These are phyloP conservation scores for Danio choprae DNA, from an alignment of 2,797 vertebrate genomes.

Conservation along the genomic window DNA sequence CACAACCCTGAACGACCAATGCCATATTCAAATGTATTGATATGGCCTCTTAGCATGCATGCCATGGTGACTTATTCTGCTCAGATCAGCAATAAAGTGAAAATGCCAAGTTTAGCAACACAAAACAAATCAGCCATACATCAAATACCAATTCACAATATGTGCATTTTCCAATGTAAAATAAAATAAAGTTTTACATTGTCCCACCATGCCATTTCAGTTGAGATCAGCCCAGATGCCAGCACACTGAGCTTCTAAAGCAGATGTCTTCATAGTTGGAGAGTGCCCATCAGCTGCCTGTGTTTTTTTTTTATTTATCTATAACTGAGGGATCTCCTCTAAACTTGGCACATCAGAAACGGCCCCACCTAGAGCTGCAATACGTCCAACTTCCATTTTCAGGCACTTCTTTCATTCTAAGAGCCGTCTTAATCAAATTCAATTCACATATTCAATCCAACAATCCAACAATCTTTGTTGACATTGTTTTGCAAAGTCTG, in stretches of 20 bases:
- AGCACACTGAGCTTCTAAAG: conserved; percentile 26
- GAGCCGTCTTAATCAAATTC: background rate
- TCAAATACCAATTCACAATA: background rate
- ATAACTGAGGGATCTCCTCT: conserved; percentile 29
- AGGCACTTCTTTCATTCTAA: conserved; percentile 11
- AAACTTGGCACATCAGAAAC: conserved; percentile 18
- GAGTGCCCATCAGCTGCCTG: conserved; percentile 26
- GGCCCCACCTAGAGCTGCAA: conserved; percentile 5
- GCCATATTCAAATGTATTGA: background rate
- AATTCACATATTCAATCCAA: conserved; percentile 39
- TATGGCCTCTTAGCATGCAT: background rate
- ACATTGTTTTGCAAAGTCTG: conserved; percentile 36
- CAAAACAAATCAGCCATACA: background rate
- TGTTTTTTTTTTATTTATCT: conserved; percentile 2
- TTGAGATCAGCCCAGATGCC: background rate
- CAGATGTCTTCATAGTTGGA: conserved; percentile 35
- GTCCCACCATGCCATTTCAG: background rate
- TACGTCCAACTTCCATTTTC: conserved; percentile 31
- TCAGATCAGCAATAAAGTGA: background rate
- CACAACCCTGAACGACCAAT: background rate
- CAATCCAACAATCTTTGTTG: conserved; percentile 20
- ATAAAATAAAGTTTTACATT: background rate
- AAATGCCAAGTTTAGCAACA: background rate
- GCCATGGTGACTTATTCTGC: background rate
- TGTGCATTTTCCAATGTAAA: background rate